phyloP scores from a whole-genome alignment of 1,140 invertebrate species.

The Stegodyphus dumicola region DNA sequence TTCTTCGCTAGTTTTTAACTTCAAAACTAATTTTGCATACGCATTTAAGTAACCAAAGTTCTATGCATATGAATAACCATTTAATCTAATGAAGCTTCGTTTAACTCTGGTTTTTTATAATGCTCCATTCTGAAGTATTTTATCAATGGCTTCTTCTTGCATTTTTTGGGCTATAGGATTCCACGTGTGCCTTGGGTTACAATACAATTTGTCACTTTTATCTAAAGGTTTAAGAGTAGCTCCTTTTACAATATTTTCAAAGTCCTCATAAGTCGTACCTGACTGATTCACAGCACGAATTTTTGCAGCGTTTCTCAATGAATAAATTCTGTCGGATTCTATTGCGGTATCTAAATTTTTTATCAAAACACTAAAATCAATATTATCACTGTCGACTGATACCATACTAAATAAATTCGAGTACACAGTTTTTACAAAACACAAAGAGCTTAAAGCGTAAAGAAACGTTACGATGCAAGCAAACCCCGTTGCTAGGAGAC shows the following conservation, averaged over 20 bases:
- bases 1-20: too few relatives aligned
- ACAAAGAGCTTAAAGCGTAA: too few relatives aligned
- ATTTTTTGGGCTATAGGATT: slow-evolving; percentile 28
- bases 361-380: slow-evolving; percentile 29
- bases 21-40: too few relatives aligned
- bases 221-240: slow-evolving; percentile 39
- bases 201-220: slow-evolving; percentile 15
- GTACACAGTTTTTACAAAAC: not conserved
- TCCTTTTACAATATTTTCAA: slow-evolving; percentile 41
- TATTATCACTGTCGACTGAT: slow-evolving; percentile 5
- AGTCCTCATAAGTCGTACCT: slow-evolving; percentile 47
- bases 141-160: not conserved
- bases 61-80: too few relatives aligned
- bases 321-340: slow-evolving; percentile 31
- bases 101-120: not conserved
- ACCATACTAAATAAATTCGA: slow-evolving; percentile 1
- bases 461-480: too few relatives aligned
- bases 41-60: too few relatives aligned
- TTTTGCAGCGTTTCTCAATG: slow-evolving; percentile 32
- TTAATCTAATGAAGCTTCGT: too few relatives aligned
- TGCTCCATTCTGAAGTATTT: not conserved
- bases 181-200: slow-evolving; percentile 33
- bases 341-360: slow-evolving; percentile 23
- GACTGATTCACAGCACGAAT: slow-evolving; percentile 32
- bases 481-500: too few relatives aligned